Conservation (phyloP, 2,113 vertebrate species). For the Festucalex cinctus region DNA sequence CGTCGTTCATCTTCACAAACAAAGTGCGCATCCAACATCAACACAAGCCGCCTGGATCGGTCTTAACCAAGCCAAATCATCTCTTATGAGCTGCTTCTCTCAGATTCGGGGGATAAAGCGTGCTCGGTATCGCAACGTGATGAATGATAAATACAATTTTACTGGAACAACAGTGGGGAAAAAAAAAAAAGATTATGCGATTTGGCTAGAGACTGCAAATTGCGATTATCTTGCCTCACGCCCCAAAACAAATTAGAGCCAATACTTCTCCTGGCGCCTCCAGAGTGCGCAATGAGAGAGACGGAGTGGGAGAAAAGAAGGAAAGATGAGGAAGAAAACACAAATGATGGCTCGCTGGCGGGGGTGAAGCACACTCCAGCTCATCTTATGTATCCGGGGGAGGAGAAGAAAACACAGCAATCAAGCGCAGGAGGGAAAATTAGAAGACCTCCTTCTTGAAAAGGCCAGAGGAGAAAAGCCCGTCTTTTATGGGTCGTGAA, state of each 20-base stretch:
- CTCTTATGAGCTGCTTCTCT: background rate
- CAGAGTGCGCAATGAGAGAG: conserved; percentile 10
- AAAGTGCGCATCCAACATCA: background rate
- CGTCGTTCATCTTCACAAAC: background rate
- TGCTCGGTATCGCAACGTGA: background rate
- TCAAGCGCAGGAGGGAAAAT: conserved; percentile 40
- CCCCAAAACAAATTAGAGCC: conserved; percentile 23
- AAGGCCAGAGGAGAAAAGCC: conserved; percentile 47
- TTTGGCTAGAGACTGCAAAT: conserved; percentile 25
- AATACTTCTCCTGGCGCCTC: conserved; percentile 12
- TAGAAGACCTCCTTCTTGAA: conserved; percentile 14
- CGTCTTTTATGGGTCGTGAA: conserved; percentile 62
- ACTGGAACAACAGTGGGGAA: background rate
- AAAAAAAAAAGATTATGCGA: conserved; percentile 1
- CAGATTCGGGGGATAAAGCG: conserved; percentile 6
- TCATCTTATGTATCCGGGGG: conserved; percentile 48
- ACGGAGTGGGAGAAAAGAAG: conserved; percentile 20
- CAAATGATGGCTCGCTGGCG: conserved; percentile 48
- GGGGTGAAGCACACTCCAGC: conserved; percentile 44
- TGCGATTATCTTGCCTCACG: conserved; percentile 20
- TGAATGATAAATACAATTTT: conserved; percentile 24
- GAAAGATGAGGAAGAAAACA: conserved; percentile 19
- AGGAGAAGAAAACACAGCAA: conserved; percentile 32
- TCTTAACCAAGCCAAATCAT: conserved; percentile 5
- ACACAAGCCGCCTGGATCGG: background rate